Evolutionary conservation across 1,140 invertebrate species (phyloP).

Genomic region (Polyergus mexicanus): DNA sequence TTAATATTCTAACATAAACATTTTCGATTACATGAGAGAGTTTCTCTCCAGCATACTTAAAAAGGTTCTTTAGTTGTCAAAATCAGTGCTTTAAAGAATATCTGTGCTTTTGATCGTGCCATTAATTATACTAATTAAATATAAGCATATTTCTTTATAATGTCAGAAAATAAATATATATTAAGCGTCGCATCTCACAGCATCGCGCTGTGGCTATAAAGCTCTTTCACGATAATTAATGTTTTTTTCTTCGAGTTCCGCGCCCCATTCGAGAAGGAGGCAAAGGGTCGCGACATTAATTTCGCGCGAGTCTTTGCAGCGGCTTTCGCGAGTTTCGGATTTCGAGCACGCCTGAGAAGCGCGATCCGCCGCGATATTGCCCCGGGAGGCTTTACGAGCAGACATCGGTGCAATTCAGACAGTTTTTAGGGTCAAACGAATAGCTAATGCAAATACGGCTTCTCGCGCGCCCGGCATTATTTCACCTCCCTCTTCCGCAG

Average conservation of each 20-base stretch:
- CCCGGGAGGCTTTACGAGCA: conserved; percentile 66
- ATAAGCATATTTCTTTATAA: not conserved
- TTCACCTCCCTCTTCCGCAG: conserved; percentile 56
- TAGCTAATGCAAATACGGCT: conserved; percentile 75
- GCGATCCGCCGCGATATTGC: conserved; percentile 48
- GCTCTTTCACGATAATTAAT: conserved; percentile 17
- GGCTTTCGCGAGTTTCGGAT: conserved; percentile 56
- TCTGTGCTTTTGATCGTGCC: not conserved
- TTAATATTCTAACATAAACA: conserved; percentile 1
- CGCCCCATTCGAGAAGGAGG: not conserved
- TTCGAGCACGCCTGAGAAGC: conserved; percentile 58
- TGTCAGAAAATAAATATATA: not conserved
- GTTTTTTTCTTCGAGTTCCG: conserved; percentile 30
- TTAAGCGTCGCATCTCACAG: not conserved
- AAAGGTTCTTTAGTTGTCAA: not conserved
- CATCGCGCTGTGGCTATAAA: conserved; percentile 19
- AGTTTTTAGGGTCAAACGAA: conserved; percentile 76
- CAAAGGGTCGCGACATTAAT: conserved; percentile 52
- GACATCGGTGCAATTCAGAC: conserved; percentile 65
- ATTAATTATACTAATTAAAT: not conserved
- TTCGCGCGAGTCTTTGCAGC: conserved; percentile 33
- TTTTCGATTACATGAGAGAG: not conserved
- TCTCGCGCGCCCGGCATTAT: conserved; percentile 65
- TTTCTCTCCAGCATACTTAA: not conserved
- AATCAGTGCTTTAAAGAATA: not conserved